Base-by-base conservation (phyloP, 1,140 invertebrate genomes). In the Chrysoperla carnea region DNA sequence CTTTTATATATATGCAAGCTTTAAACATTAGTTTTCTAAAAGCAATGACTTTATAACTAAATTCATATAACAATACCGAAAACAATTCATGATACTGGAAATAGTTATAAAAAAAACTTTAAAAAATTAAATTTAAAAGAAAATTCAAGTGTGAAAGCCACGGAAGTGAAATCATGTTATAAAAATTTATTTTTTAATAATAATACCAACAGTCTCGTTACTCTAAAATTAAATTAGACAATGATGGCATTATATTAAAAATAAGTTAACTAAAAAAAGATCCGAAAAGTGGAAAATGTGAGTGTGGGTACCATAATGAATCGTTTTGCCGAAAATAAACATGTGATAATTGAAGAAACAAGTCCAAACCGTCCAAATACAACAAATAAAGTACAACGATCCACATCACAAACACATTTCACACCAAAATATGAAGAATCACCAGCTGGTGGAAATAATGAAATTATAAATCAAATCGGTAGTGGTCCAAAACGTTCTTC, bases 401-500 rank as follows among this genome's bases (percentile, higher is more conserved):
- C 31, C 6, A 12, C 31, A 11, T 33, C 31, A 6, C 31, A 33
- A 9, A 33, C 31, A 9, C 6, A 33, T 12, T 33, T 9, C n/a
- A 11, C 31, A 9, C 8, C 2, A 9, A 33, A 33, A 33, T 9
- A 11, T 33, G 31, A 9, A 2, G 31, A 9, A 12, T 4, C 31
- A 12, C 8, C 8, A 9, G 3, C 8, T 33, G 4, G 31, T 33
- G 8, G 2, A 33, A 12, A 11, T 11, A 12, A 33, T 12, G 8
- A 9, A 4, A 33, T 12, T 33, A 2, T 11, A 33, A 11, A 9
- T 9, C 31, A 9, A 4, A 11, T 33, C 56, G 56, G 58, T 52
- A 50, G 44, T 41, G 58, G 55, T 55, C 51, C 55, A 58, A 58
- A 52, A 50, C 43, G 48, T 17, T 38, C 49, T 8, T 59, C 57